A percentile compares a stretch with the other conserved stretches of the same genome.
Conservation (phyloP, 2,113 vertebrate genomes). For the Chaetodon auriga region DNA sequence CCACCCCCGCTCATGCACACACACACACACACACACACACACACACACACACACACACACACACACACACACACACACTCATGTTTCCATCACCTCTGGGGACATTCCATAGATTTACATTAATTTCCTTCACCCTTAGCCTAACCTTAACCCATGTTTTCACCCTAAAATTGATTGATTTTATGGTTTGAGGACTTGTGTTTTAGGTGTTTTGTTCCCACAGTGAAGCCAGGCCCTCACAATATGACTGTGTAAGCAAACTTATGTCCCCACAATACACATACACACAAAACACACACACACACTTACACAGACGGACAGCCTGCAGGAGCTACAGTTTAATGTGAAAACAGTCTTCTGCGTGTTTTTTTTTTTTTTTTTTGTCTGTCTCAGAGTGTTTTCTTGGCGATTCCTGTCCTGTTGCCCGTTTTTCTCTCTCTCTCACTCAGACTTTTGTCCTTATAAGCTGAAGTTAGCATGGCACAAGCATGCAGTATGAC, state of each 20-base stretch:
- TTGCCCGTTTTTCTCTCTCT: slow-evolving; percentile 9
- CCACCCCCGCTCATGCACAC: background rate
- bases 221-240: too few relatives aligned
- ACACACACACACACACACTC: too few relatives aligned
- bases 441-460: slow-evolving; percentile 62
- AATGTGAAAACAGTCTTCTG: slow-evolving; percentile 47
- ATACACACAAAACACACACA: background rate
- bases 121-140: too few relatives aligned
- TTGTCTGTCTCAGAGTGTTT: slow-evolving; percentile 41
- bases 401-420: slow-evolving; percentile 44
- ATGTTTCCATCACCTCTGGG: too few relatives aligned
- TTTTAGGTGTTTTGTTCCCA: too few relatives aligned
- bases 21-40: background rate
- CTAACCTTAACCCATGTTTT: too few relatives aligned
- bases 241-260: too few relatives aligned
- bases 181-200: too few relatives aligned
- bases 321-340: slow-evolving; percentile 14
- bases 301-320: background rate
- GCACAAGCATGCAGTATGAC: slow-evolving; percentile 58
- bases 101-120: too few relatives aligned
- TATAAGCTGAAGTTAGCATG: slow-evolving; percentile 71
- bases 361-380: slow-evolving; percentile 15
- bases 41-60: too few relatives aligned
- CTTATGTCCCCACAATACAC: too few relatives aligned
- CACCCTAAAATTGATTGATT: too few relatives aligned